A percentile compares a stretch with the other conserved stretches of the same genome.
phyloP scores from a whole-genome alignment of 2,797 vertebrate genomes.

The Enteromius viviparus region DNA sequence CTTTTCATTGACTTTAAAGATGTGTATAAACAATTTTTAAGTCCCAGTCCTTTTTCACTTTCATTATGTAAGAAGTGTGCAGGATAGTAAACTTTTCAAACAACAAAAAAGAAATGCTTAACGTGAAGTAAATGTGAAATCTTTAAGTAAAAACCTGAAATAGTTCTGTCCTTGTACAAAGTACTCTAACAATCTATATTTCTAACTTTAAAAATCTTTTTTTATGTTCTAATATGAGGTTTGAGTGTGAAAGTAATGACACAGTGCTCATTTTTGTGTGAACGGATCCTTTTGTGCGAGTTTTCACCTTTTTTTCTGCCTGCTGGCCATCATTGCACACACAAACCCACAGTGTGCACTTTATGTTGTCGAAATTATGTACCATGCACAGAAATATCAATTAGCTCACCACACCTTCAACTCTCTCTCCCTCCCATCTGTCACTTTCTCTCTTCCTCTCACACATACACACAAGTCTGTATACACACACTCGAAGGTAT shows the following conservation, averaged over 20 bases:
- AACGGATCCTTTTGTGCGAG: not conserved
- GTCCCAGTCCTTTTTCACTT: not conserved
- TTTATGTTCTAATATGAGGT: not conserved
- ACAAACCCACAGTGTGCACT: not conserved
- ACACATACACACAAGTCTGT: conserved; percentile 19
- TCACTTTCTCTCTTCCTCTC: conserved; percentile 15
- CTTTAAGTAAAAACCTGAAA: not conserved
- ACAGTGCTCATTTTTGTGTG: not conserved
- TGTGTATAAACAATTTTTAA: not conserved
- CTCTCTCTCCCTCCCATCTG: conserved; percentile 24
- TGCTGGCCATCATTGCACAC: not conserved
- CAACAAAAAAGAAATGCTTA: not conserved
- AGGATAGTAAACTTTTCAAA: not conserved
- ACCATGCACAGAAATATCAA: conserved; percentile 35
- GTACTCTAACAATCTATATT: not conserved
- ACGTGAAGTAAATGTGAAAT: not conserved
- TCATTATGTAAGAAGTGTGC: not conserved
- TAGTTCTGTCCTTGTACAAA: not conserved
- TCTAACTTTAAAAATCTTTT: not conserved
- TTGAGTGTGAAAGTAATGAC: not conserved
- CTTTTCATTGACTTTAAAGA: not conserved
- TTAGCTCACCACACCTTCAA: conserved; percentile 19
- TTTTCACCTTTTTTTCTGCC: not conserved
- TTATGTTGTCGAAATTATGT: conserved; percentile 4
- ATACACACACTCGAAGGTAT: conserved; percentile 32